Base-by-base conservation (phyloP, 2,113 vertebrate species). In the Rissa tridactyla region DNA sequence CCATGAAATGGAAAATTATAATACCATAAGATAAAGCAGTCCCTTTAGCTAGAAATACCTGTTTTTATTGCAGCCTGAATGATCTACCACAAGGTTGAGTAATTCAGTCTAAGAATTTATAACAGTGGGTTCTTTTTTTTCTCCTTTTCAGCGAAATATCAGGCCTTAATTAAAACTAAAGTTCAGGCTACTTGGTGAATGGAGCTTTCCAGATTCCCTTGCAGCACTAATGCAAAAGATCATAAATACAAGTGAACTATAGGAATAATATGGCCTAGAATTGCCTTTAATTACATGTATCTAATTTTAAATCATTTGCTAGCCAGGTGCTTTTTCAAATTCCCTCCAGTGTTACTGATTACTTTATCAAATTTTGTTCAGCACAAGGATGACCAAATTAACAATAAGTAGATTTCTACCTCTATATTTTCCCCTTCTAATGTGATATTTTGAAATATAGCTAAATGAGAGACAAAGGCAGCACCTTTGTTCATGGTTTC, bases 81-180 rank as follows among this genome's bases (percentile, higher is more conserved):
- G 66, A 88, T 91, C 93, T 96, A 58, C 19, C 22, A 57, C 94
- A 96, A 90, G 38, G 70, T 70, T 94, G 92, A 94, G 90, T 86
- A 90, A 92, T 83, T 88, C 82, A 83, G 38, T 49, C 68, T 32
- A 86, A 96, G 60, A 92, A 94, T 89, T 95, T 92, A 75, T 95
- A 94, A 91, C 34, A 66, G 25, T 55, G 17, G 2, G 15, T 46
- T 69, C 40, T 82, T 86, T n/a, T 60, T 58, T 92, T 93, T 69
- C 36, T 57, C 38, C 49, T 69, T 88, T 90, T 78, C 82, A 79
- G 62, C 80, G 66, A 96, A 93, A 82, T 96, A 98, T 94, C 87
- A 97, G 92, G 64, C 32, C 77, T 96, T 97, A 97, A 98, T 97
- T 97, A 98, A 96, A 97, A 95, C 36, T 92, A 91, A 98, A 96